Evolutionary conservation across 2,888 invertebrate species (phyloP), one percentile per base, ranked within the genome.

Genomic region (Tetragonula carbonaria): DNA sequence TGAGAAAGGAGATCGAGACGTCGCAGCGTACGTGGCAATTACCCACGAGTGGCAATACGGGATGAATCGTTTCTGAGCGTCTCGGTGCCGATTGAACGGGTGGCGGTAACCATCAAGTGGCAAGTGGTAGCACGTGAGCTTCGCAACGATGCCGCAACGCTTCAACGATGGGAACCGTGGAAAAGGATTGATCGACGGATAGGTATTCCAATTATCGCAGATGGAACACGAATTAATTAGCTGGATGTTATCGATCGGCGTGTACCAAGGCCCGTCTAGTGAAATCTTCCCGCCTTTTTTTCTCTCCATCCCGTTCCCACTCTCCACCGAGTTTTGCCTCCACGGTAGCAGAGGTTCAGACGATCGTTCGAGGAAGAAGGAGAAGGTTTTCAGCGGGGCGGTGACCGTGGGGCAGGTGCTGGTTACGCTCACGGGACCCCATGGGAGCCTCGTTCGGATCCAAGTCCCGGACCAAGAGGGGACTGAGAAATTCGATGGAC

Each of bases 211-310:
- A 92, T 92, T 91, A 92, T 91, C 90, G 87, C 88, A 85, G 86
- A 87, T 91, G 91, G 90, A 92, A 87, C 88, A 90, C 86, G 91
- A 91, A 93, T 93, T 92, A 93, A 93, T 93, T 93, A 93, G 89
- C 87, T 6, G 87, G 81, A 82, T 83, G 87, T 91, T 90, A 91
- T 91, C 91, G 88, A 86, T 87, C 86, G 77, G 73, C 65, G 59
- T 59, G n/a, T 72, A 63, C 71, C 67, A 72, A 59, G 86, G 82
- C 57, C 16, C 70, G 11, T 45, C 8, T 45, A 51, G 77, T 86
- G 75, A 81, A 84, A 87, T 78, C 74, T 74, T 74, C 65, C 11
- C 57, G 76, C 28, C 57, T 16, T 57, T 65, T 76, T 83, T 73
- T 4, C 14, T 14, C 23, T 16, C 38, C 2, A 33, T n/a, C 6